These are phyloP conservation scores for Ephialtes manifestator DNA, from an alignment of 2,888 invertebrate genomes.

Conservation along the genomic window DNA sequence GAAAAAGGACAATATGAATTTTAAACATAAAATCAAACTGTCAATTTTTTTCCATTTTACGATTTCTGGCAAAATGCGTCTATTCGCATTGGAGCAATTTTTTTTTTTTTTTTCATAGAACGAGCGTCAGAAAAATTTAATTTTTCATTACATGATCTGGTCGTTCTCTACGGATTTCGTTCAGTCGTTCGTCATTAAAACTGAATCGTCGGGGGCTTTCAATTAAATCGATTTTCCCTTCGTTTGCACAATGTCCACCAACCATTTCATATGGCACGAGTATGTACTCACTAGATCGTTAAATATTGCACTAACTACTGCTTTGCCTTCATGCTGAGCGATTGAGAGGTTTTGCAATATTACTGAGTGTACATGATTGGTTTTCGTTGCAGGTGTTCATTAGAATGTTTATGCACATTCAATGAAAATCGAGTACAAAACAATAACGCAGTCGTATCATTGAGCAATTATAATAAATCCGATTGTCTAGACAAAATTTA, in stretches of 20 bases:
- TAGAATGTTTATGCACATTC: constrained; percentile 24
- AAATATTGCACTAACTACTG: constrained; percentile 13
- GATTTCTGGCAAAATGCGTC: no score
- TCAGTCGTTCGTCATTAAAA: constrained; percentile 40
- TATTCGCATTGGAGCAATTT: constrained; percentile 31
- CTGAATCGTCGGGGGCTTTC: constrained; percentile 24
- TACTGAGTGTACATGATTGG: background rate
- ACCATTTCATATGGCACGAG: constrained; percentile 11
- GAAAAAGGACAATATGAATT: background rate
- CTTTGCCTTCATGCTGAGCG: no score
- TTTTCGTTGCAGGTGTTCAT: constrained; percentile 19
- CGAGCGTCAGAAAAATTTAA: constrained; percentile 28
- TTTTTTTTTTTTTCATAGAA: constrained; percentile 31
- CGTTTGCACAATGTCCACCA: constrained; percentile 16
- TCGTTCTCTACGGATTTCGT: constrained; percentile 25
- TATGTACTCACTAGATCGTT: constrained; percentile 16
- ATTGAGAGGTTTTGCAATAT: background rate
- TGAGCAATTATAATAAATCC: constrained; percentile 17
- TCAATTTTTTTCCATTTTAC: no score
- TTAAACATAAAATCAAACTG: no score
- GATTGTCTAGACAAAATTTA: background rate
- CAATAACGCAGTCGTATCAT: constrained; percentile 27
- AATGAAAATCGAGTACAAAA: constrained; percentile 15
- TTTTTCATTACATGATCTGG: constrained; percentile 40
- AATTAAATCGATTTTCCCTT: constrained; percentile 41